Evolutionary conservation across 1,140 invertebrate species (phyloP).

Genomic region (Medauroidea extradentata): DNA sequence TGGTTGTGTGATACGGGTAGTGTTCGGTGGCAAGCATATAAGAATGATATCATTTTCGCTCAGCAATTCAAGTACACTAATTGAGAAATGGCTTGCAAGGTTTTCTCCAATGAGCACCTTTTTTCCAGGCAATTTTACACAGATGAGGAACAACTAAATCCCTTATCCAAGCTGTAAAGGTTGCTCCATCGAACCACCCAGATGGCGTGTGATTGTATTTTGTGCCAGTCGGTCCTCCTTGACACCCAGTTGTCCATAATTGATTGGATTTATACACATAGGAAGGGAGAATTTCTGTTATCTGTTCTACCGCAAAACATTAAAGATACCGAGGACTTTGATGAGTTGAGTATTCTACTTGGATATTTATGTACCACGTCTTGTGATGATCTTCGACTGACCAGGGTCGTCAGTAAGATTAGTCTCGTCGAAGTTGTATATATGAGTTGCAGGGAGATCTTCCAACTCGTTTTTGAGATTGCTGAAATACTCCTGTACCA

Average conservation of each 20-base stretch:
- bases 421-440: slow-evolving; percentile 45
- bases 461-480: not conserved
- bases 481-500: not conserved
- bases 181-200: slow-evolving; percentile 27
- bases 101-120: slow-evolving; percentile 19
- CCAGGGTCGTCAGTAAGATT: slow-evolving; percentile 41
- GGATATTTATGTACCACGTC: slow-evolving; percentile 35
- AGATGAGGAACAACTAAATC: slow-evolving; percentile 15
- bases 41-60: slow-evolving; percentile 13
- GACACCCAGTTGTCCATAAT: slow-evolving; percentile 23
- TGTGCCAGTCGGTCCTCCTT: slow-evolving; percentile 19
- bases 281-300: slow-evolving; percentile 21
- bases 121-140: slow-evolving; percentile 7
- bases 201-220: slow-evolving; percentile 24
- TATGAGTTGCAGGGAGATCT: not conserved
- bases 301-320: slow-evolving; percentile 37
- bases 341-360: slow-evolving; percentile 33
- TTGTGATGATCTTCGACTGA: slow-evolving; percentile 27
- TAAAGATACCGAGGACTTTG: slow-evolving; percentile 34
- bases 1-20: slow-evolving; percentile 23
- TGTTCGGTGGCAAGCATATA: slow-evolving; percentile 19
- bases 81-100: slow-evolving; percentile 8
- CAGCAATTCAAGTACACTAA: slow-evolving; percentile 29
- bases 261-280: slow-evolving; percentile 26
- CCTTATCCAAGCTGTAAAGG: slow-evolving; percentile 26